Base-by-base conservation (phyloP, 2,797 vertebrate genomes). In the Liasis olivaceus region DNA sequence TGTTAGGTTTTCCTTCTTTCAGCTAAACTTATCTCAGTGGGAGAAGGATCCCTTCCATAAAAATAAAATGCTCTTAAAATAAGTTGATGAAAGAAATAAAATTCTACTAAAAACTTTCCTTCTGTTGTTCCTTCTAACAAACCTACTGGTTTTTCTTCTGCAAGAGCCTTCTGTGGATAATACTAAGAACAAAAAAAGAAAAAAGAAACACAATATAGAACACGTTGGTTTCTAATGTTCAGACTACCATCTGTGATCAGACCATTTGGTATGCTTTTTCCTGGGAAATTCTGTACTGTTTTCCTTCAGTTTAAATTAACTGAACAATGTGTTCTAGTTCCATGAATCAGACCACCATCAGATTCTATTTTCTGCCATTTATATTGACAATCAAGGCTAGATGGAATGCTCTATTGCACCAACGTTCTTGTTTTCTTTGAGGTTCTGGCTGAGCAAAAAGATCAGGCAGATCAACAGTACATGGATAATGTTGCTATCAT, bases 181-280 rank as follows among this genome's bases (percentile, higher is more conserved):
- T 47, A 81, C 20, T 20, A 24, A 81, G 5, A 36, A 47, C 24
- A 3, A 1, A 22, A 42, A 36, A 36, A 36, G 36, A 36, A 17
- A 28, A 81, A 24, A 24, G 24, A 9, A 81, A 36, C 72, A 11
- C 72, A 81, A 47, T 47, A 36, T 81, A 81, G 72, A 94, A 24
- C 26, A 89, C 92, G 92, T 13, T 85, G 63, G 56, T 92, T 86
- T 90, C 85, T 93, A 81, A 89, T 90, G 47, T 66, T 85, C 22
- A 89, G 15, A 69, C n/a, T 60, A 91, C 84, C 81, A 63, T 66
- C 85, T 93, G 62, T 77, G 59, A 94, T 60, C 64, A 94, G 64
- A 12, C 7, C 89, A 93, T 95, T 93, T 85, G 88, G 58, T 81
- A 64, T 84, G 47, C 7, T 90, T 93, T 69, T 81, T 93, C 85